Evolutionary conservation across 2,888 invertebrate species (phyloP).

Genomic region (Drosophila aldrichi): DNA sequence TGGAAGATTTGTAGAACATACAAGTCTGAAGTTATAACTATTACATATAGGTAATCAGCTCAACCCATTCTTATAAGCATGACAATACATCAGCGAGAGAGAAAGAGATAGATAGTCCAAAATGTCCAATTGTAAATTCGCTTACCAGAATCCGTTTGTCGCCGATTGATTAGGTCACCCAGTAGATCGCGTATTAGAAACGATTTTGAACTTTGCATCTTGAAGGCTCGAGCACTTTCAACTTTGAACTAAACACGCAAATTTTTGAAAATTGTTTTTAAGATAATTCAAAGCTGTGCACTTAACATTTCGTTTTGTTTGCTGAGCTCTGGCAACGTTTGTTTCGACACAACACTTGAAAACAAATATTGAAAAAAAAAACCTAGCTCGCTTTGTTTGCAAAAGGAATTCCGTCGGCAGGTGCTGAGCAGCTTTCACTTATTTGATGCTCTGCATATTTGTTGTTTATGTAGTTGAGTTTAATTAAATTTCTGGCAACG

Average conservation of each 20-base stretch:
- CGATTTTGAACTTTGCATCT: constrained; percentile 89
- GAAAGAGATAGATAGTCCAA: background rate
- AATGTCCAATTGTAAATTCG: background rate
- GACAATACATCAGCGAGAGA: background rate
- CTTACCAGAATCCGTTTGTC: constrained; percentile 86
- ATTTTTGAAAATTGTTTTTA: constrained; percentile 7
- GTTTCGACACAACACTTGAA: background rate
- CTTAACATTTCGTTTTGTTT: constrained; percentile 12
- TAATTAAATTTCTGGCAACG: constrained; percentile 50
- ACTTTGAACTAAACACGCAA: constrained; percentile 1
- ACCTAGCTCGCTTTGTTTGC: background rate
- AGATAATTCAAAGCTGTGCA: constrained; percentile 5
- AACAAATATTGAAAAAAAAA: constrained; percentile 9
- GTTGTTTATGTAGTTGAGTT: constrained; percentile 6
- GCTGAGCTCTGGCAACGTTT: background rate
- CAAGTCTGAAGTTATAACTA: background rate
- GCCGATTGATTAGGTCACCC: constrained; percentile 87
- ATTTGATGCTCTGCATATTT: constrained; percentile 24
- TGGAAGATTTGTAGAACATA: background rate
- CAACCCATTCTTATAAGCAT: background rate
- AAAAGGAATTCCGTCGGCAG: constrained; percentile 16
- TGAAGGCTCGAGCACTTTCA: constrained; percentile 2
- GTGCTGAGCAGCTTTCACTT: constrained; percentile 10
- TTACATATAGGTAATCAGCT: background rate
- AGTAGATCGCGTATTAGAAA: constrained; percentile 94